A percentile compares a stretch with the other conserved stretches of the same genome.
These are phyloP conservation scores for Lineus longissimus DNA, from an alignment of 1,140 invertebrate species.

Conservation along the genomic window DNA sequence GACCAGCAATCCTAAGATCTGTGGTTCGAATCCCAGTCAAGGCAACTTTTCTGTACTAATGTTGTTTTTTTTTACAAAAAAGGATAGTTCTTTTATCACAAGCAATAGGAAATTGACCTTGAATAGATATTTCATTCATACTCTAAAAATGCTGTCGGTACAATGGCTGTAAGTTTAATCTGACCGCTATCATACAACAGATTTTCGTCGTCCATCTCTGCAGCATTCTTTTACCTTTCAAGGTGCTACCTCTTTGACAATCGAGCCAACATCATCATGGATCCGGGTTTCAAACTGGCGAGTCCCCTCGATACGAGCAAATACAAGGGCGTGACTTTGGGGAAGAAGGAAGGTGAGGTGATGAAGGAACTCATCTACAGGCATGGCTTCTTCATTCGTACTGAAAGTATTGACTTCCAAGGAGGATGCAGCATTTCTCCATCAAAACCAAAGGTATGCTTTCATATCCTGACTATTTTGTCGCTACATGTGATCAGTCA, in stretches of 20 bases:
- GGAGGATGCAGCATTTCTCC: conserved; percentile 53
- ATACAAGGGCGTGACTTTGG: conserved; percentile 51
- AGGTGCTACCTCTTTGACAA: conserved; percentile 56
- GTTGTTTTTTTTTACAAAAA: too few species aligned
- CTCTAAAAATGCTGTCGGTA: too few species aligned
- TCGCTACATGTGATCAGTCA: neutral
- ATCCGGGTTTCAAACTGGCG: conserved; percentile 51
- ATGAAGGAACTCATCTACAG: conserved; percentile 56
- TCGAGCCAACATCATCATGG: conserved; percentile 52
- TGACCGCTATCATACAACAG: too few species aligned
- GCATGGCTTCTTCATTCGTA: conserved; percentile 50
- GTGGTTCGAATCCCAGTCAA: too few species aligned
- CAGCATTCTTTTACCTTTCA: conserved; percentile 7
- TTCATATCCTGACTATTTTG: neutral
- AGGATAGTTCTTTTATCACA: too few species aligned
- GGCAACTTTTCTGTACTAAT: too few species aligned
- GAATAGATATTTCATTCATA: neutral
- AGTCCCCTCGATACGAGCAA: conserved; percentile 50
- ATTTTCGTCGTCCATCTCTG: too few species aligned
- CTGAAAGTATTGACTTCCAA: conserved; percentile 52
- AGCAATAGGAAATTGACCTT: too few species aligned
- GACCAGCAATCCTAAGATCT: too few species aligned
- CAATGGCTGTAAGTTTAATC: too few species aligned
- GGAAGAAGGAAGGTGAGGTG: conserved; percentile 54
- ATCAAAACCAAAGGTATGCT: conserved; percentile 46